These are phyloP conservation scores for Callocephalon fimbriatum DNA, from an alignment of 2,113 vertebrate species.

Conservation along the genomic window DNA sequence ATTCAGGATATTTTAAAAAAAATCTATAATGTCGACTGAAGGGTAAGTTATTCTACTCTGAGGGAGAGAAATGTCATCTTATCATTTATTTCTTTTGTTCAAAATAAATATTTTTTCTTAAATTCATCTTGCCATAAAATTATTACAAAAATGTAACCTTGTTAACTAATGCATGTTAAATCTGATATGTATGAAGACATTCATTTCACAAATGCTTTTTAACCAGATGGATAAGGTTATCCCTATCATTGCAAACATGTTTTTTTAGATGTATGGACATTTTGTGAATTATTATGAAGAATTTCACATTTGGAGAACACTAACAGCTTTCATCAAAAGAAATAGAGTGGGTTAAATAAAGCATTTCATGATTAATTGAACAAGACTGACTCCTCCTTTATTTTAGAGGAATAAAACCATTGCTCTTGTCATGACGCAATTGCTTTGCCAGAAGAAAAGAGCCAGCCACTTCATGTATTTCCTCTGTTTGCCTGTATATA, in stretches of 20 bases:
- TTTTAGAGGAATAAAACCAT: background rate
- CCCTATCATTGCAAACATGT: background rate
- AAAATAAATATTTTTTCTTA: background rate
- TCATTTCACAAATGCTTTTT: background rate
- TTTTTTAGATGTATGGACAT: background rate
- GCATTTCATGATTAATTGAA: background rate
- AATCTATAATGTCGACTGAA: slow-evolving; percentile 55
- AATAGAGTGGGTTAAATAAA: background rate
- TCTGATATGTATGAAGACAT: background rate
- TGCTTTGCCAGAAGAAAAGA: background rate
- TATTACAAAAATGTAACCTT: background rate
- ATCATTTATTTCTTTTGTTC: background rate
- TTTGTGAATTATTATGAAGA: background rate
- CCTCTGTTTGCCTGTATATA: background rate
- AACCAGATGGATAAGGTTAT: background rate
- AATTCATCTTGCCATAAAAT: background rate
- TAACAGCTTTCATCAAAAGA: background rate
- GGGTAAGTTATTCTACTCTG: slow-evolving; percentile 41
- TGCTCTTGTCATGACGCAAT: background rate
- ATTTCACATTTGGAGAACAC: background rate
- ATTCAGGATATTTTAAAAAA: background rate
- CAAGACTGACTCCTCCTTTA: background rate
- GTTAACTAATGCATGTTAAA: background rate
- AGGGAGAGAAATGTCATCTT: slow-evolving; percentile 18
- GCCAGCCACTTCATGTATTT: background rate